Conservation (phyloP, 2,888 invertebrate species). For the Tuberolachnus salignus region DNA sequence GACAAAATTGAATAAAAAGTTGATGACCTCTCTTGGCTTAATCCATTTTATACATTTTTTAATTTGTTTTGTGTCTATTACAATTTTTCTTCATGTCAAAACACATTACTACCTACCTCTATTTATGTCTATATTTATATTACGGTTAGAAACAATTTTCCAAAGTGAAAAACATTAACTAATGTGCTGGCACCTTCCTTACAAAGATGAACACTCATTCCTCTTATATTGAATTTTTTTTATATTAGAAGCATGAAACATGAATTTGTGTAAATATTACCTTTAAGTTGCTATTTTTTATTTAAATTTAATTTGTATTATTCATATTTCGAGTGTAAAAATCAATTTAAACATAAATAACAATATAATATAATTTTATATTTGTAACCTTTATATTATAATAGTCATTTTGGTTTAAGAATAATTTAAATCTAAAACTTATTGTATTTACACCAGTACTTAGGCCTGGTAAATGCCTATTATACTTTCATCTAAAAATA, state of each 20-base stretch:
- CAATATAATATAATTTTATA: constrained; percentile 23
- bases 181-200: neutral
- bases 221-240: constrained; percentile 9
- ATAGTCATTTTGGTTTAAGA: neutral
- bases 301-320: constrained; percentile 35
- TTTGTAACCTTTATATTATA: neutral
- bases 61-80: constrained; percentile 10
- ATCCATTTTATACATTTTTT: neutral
- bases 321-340: constrained; percentile 21
- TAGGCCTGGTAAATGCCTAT: too few relatives aligned
- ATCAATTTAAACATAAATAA: constrained; percentile 2
- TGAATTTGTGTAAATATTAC: constrained; percentile 39
- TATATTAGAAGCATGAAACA: constrained; percentile 3
- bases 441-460: too few relatives aligned
- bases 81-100: constrained; percentile 10
- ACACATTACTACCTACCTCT: constrained; percentile 25
- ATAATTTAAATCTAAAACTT: neutral
- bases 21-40: neutral
- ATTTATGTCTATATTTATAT: constrained; percentile 19
- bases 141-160: neutral
- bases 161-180: neutral
- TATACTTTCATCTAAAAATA: too few relatives aligned
- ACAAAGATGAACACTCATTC: constrained; percentile 25
- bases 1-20: constrained; percentile 63
- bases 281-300: constrained; percentile 49